Base-by-base conservation (phyloP, 2,888 invertebrate species). In the Chymomyza amoena region DNA sequence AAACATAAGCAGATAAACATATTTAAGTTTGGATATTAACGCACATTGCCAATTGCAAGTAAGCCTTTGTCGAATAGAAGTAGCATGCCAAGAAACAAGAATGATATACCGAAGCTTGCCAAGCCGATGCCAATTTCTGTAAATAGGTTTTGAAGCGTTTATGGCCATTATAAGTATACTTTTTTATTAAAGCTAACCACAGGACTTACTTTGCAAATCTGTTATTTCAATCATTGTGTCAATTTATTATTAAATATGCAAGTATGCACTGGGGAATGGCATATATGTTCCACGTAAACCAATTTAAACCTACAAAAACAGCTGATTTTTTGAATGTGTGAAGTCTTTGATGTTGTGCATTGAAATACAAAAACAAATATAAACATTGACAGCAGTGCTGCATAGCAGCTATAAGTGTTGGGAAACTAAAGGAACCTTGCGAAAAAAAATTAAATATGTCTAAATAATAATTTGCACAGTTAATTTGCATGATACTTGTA, bases 41-140 rank as follows among this genome's bases (percentile, higher is more conserved):
- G 95, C 94, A 99, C 99, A 94, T 99, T 99, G 91, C 99, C 99
- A 91, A 99, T 97, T n/a, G 99, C 99, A 69, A 99, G 93, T 69
- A 99, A 93, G 65, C 99, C 99, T 92, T 98, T 98, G 92, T 99
- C 99, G 91, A 99, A 99, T 66, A 99, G 93, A 70, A 99, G 93
- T 61, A 99, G 89, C 52, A 99, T 95, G 70, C 99, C 99, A 7
- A 99, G 94, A 88, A 99, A 97, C 7, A 99, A 94, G 92, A 99
- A 99, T 70, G 96, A 95, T 83, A 98, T 95, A 9, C 99, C 99
- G 92, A 99, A 99, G 5, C 97, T 98, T 5, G 98, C 97, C 64
- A 99, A 93, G 18, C 99, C 99, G 54, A 99, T 97, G 20, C 99
- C 99, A 89, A 99, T 99, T 93, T 99, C 97, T 97, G 93, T 73